Base-by-base conservation (phyloP, 2,888 invertebrate genomes). In the Rhimphoctona megacephalus region DNA sequence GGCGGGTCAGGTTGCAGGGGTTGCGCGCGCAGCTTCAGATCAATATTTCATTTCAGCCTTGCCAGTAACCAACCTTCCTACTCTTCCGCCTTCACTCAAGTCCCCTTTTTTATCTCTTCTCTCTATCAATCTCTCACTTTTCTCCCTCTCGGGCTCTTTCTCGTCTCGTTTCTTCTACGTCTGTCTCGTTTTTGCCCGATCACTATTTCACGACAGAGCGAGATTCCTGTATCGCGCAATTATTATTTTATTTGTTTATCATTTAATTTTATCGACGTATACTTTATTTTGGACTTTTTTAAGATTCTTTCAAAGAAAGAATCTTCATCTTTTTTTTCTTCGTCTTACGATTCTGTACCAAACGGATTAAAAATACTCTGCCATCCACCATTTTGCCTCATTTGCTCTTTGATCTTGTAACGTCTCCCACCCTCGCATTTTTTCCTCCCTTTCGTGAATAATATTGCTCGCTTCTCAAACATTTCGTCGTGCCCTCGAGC, bases 21-120 rank as follows among this genome's bases (percentile, higher is more conserved):
- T 91, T 93, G 93, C 93, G 93, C 93, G 93, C 93, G 93, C 93
- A 90, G 89, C 91, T 90, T 73, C 90, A 91, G 93, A 94, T 94
- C 94, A 94, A 94, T 94, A 94, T 94, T 94, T 94, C 93, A 94
- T 94, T 94, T 93, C 91, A 93, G 89, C 90, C 92, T 91, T 91
- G 90, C 91, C 91, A 90, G 88, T 61, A 80, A 86, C 86, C 88
- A 88, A 83, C 90, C 89, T 84, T 87, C 82, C 83, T 88, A 88
- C 85, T 86, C 88, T 73, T 88, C 82, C 85, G 74, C 82, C 86
- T 86, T 83, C 85, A 54, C 77, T 84, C 81, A 69, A 83, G 81
- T 86, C 73, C 57, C 79, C 82, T 30, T 61, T 30, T 61, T 77
- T 80, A 36, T 84, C 81, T 80, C 81, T 77, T 66, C 67, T 81